Conservation (phyloP, 2,797 vertebrate species). For the Megalops cyprinoides region DNA sequence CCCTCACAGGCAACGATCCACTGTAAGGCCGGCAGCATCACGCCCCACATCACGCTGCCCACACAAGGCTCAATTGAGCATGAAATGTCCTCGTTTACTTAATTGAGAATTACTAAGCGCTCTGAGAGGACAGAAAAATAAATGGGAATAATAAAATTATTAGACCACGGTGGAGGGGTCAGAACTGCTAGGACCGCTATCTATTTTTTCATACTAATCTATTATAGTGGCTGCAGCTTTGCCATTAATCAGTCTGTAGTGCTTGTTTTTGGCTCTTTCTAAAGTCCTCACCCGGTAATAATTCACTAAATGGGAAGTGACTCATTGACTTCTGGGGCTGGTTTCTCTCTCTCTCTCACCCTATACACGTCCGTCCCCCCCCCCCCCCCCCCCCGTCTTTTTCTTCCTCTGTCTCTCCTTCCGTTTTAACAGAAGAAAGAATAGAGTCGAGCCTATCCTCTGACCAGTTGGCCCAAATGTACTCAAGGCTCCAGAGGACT, state of each 20-base stretch:
- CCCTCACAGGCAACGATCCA: not conserved
- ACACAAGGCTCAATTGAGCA: not conserved
- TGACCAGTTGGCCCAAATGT: not conserved
- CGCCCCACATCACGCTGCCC: not conserved
- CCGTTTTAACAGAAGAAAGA: not conserved
- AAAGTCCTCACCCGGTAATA: not conserved
- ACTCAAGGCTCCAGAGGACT: not conserved
- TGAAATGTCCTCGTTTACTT: conserved; percentile 4
- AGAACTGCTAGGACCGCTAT: not conserved
- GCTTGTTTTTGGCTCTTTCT: not conserved
- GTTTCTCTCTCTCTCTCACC: not conserved
- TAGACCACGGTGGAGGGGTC: not conserved
- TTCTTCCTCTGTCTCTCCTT: not conserved
- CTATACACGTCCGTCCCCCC: not conserved
- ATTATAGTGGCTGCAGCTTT: not conserved
- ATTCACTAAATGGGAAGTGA: not conserved
- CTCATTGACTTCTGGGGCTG: not conserved
- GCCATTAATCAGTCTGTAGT: not conserved
- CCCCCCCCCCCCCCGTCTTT: not conserved
- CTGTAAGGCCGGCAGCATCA: not conserved
- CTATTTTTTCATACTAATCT: not conserved
- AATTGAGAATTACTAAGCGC: conserved; percentile 10
- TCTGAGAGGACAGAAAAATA: conserved; percentile 2
- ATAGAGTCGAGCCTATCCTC: not conserved
- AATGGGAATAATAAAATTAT: not conserved